Base-by-base conservation (phyloP, 2,113 vertebrate genomes). In the Esox niger region DNA sequence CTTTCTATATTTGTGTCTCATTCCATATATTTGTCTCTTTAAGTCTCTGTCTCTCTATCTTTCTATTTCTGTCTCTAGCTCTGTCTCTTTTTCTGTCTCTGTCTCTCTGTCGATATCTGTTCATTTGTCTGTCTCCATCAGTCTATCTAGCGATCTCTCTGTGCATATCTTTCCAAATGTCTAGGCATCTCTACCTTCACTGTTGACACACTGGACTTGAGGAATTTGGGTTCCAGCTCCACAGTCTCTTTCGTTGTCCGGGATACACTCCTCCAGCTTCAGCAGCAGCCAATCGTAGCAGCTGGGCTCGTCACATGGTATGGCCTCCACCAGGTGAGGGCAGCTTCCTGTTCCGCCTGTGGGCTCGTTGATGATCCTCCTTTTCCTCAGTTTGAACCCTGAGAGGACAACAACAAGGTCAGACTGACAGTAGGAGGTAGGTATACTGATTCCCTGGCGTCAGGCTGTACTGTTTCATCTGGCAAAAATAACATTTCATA, bases 371-470 rank as follows among this genome's bases (percentile, higher is more conserved):
- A 82, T 82, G 68, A 98, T 93, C 47, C 62, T 91, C 1, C 97
- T 91, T 74, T 96, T 99, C 84, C 97, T 94, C 69, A 98, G 82
- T 82, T 97, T 98, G 86, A 99, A 99, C 65, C 97, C 97, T 99
- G 82, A 67, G 1, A n/a, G 46, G 32, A 47, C 75, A 64, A 23
- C n/a, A n/a, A n/a, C n/a, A n/a, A n/a, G n/a, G n/a, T n/a, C n/a
- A n/a, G n/a, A n/a, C n/a, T n/a, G 74, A 78, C 11, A 56, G 17
- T n/a, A n/a, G 35, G 49, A 47, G 13, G 11, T 31, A 49, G 17
- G 31, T 43, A 43, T 15, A 43, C 38, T 43, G 38, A 15, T 43
- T 10, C 38, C 17, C 3, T 4, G 11, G n/a, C n/a, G n/a, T n/a
- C n/a, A n/a, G n/a, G n/a, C n/a, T n/a, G n/a, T n/a, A n/a, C n/a